Evolutionary conservation across 2,797 vertebrate species (phyloP), one percentile per base, ranked within the genome.

Genomic region (Rhynchonycteris naso): DNA sequence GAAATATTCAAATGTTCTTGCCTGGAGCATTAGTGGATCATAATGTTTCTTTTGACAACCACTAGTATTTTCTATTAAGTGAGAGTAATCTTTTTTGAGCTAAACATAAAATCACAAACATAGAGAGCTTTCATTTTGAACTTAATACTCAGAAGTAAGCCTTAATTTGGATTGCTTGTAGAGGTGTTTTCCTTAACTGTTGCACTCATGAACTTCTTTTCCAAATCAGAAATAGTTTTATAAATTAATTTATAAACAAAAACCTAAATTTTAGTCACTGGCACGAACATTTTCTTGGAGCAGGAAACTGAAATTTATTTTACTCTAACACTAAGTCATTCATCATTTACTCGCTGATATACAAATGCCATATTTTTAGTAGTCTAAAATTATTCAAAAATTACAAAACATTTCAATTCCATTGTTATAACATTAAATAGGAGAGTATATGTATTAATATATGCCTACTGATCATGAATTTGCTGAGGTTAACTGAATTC

Each of bases 1-100:
- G 86, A 96, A 94, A 94, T 96, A 95, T 94, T 96, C 96, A 96
- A 97, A 97, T 87, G 38, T 11, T 92, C 28, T 95, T 93, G 89
- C 61, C 30, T 92, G 66, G 54, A 94, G n/a, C 90, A 90, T 97
- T 96, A 95, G 97, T 97, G 4, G 8, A 93, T 89, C 30, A n/a
- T 81, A 94, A 93, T 8, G 0, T 76, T 96, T 94, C 84, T 94
- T 97, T 94, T 95, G 93, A 89, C 65, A 93, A 30, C 66, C 74
- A 58, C 33, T 93, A 82, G 43, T 82, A 92, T 95, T 95, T 97
- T 90, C 47, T 94, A 84, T 94, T 91, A 87, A 96, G 71, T 74
- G 47, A 56, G 68, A 82, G 24, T 85, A 56, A 91, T 93, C 50
- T 88, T 91, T 94, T 93, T 71, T 38, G 95, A 96, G 83, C 22